Evolutionary conservation across 2,888 invertebrate species (phyloP), one percentile per base, ranked within the genome.

Genomic region (Noctua pronuba): DNA sequence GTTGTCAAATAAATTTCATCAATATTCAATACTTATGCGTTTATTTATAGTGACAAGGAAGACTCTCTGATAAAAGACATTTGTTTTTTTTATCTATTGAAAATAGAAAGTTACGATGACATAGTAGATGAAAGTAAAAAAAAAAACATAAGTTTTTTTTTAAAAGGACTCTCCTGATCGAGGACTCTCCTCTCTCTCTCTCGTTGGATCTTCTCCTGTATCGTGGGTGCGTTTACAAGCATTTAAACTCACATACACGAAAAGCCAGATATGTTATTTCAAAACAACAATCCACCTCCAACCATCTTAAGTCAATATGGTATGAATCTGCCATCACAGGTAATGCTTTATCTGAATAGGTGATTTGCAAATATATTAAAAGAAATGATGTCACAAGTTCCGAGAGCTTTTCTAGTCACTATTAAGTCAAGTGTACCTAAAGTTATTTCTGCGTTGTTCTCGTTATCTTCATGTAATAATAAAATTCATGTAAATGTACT

Each of bases 391-490:
- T 16, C 21, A 55, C 60, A 76, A 28, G 2, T 46, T 18, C 2
- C 21, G 28, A 81, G 21, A 64, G 55, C 7, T 41, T 58, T 35
- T 16, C 77, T 52, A n/a, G 55, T 49, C 68, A 77, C 52, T 58
- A 77, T 21, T 66, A 83, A 41, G 28, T 31, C 1, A 18, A 66
- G n/a, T 41, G 35, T n/a, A n/a, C n/a, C n/a, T n/a, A 49, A 73
- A 65, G 18, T 73, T 24, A 72, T 77, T 77, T 55, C 55, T 46
- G 69, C 28, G 4, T 70, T 72, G 46, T 75, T 83, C 72, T 83
- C 62, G 62, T 83, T 73, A 52, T 86, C 70, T 73, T 73, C 31
- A 69, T 80, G 35, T 77, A 31, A 55, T 75, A 35, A 72, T 83
- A 73, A 77, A 60, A 44, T 70, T 72, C 7, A 52, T 49, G 44